A percentile compares a stretch with the other conserved stretches of the same genome.
phyloP scores from a whole-genome alignment of 1,140 invertebrate genomes.

The Drosophila cardini region DNA sequence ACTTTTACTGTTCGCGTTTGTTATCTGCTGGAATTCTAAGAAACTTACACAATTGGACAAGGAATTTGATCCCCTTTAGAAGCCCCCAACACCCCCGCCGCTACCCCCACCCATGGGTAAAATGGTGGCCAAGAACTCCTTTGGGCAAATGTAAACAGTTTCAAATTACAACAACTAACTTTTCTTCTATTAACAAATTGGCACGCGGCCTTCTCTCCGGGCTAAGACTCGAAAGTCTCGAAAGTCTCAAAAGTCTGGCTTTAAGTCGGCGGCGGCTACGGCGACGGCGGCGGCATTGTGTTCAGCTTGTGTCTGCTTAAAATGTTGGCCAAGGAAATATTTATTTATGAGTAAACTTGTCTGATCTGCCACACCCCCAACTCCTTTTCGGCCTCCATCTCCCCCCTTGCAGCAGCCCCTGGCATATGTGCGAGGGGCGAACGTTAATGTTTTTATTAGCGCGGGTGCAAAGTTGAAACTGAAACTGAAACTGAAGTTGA shows the following conservation, averaged over 20 bases:
- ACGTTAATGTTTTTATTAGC: constrained; percentile 77
- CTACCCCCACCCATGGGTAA: neutral
- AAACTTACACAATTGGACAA: constrained; percentile 72
- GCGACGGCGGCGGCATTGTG: constrained; percentile 27
- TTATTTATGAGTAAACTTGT: constrained; percentile 78
- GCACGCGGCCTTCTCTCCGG: constrained; percentile 56
- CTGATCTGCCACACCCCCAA: constrained; percentile 1
- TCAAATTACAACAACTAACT: constrained; percentile 70
- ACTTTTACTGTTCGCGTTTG: constrained; percentile 53
- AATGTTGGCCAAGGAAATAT: constrained; percentile 71
- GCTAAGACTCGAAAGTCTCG: neutral
- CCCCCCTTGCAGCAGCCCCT: neutral
- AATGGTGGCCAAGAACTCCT: constrained; percentile 9
- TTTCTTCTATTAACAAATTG: constrained; percentile 79
- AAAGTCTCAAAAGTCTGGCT: constrained; percentile 21
- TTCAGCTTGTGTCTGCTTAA: constrained; percentile 56
- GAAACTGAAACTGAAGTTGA: constrained; percentile 17
- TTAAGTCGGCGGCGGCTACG: constrained; percentile 40
- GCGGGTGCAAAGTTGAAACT: constrained; percentile 33
- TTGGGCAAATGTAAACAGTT: constrained; percentile 70
- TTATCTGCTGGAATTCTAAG: constrained; percentile 65
- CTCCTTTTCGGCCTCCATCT: neutral
- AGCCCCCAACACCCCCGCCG: neutral
- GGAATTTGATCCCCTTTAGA: constrained; percentile 27
- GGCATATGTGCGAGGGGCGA: constrained; percentile 20